Evolutionary conservation across 2,888 invertebrate genomes (phyloP), one percentile per base, ranked within the genome.

Genomic region (Nomada ruficornis): DNA sequence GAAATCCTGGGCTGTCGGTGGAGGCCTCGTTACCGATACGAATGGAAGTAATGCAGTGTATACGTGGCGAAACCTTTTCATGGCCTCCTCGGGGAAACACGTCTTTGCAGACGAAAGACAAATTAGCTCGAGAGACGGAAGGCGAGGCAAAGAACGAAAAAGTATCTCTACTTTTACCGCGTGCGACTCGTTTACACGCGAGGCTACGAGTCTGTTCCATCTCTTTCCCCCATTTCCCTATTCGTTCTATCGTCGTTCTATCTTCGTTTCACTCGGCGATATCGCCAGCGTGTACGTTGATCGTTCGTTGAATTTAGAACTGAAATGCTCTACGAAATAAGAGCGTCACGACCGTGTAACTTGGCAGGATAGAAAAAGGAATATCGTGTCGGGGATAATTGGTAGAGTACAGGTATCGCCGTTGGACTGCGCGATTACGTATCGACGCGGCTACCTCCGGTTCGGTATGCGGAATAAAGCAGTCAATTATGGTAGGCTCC

Each of bases 1-100:
- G 72, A 65, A 77, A 74, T 77, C 71, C 72, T 42, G 29, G 50
- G 60, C 52, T 47, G 64, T 23, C 15, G 68, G 50, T 69, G 70
- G 80, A 83, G 89, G 80, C 88, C 91, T 90, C 91, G 87, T 90
- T 90, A 89, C 89, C 86, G 86, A 89, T 89, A 86, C 89, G 86
- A 86, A 87, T 82, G 77, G 83, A 69, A 80, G 84, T 84, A 88
- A 88, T 85, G 86, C 86, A 54, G 60, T 82, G 83, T 85, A 63
- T 70, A 83, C 88, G 86, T 77, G 71, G 86, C 47, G 84, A 88
- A 85, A 89, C 84, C 87, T 87, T 89, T 87, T 88, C 88, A 80
- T 59, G 55, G 52, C 79, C 62, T 57, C 74, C 55, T 29, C 44
- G 44, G 69, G 62, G 29, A 64, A 69, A 76, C 50, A 50, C 77